Conservation (phyloP, 2,797 vertebrate species). For the Channallabes apus region DNA sequence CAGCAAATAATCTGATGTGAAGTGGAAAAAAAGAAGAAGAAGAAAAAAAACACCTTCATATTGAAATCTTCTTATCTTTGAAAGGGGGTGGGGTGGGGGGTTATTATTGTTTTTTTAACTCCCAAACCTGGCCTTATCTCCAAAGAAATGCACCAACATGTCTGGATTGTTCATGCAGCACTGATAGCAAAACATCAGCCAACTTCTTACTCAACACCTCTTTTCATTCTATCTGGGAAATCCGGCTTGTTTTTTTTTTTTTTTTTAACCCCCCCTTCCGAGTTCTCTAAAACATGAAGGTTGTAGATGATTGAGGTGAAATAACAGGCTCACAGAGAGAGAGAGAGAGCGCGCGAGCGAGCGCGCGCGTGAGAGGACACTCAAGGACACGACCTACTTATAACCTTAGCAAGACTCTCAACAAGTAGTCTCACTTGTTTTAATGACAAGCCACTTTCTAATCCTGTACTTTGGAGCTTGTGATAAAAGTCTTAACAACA, state of each 20-base stretch:
- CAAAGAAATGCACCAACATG: neutral
- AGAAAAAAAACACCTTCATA: neutral
- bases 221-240: neutral
- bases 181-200: neutral
- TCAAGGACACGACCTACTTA: constrained; percentile 45
- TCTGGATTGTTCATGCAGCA: neutral
- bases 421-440: neutral
- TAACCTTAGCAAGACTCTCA: constrained; percentile 27
- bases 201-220: neutral
- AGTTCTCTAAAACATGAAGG: neutral
- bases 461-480: neutral
- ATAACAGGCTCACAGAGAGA: neutral
- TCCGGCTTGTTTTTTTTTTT: neutral
- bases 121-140: neutral
- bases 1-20: neutral
- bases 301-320: neutral
- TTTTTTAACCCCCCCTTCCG: too few species aligned
- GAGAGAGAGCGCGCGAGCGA: neutral
- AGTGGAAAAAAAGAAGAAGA: too few species aligned
- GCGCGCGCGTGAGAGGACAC: constrained; percentile 23
- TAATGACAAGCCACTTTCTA: constrained; percentile 17
- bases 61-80: too few species aligned
- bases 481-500: too few species aligned
- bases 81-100: neutral
- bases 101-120: neutral